phyloP scores from a whole-genome alignment of 2,888 invertebrate genomes.

The Callyntrura sp. region DNA sequence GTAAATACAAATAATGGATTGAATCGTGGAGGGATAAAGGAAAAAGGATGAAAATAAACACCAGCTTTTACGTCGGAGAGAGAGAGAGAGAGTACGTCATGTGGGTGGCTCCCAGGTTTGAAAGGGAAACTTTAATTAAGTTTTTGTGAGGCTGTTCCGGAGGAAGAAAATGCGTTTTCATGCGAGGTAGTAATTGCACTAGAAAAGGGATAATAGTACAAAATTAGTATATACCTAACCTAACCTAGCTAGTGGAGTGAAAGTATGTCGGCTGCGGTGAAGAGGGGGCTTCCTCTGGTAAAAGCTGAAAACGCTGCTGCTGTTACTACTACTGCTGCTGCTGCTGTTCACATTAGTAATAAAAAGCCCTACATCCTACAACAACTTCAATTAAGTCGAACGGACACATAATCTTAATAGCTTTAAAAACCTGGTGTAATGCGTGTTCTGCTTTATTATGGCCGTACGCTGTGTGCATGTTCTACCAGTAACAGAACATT shows the following conservation, averaged over 20 bases:
- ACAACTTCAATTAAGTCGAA: slow-evolving; percentile 73
- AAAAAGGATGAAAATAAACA: slow-evolving; percentile 38
- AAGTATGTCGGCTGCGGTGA: neutral
- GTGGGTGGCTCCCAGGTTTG: slow-evolving; percentile 41
- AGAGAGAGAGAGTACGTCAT: slow-evolving; percentile 7
- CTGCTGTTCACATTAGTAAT: slow-evolving; percentile 41
- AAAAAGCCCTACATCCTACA: slow-evolving; percentile 57
- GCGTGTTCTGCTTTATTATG: slow-evolving; percentile 46
- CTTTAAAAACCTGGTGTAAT: slow-evolving; percentile 70
- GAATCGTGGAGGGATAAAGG: neutral
- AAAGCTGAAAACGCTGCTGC: neutral
- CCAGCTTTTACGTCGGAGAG: too few relatives aligned
- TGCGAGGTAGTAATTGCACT: slow-evolving; percentile 70
- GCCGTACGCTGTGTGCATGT: neutral
- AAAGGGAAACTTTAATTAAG: slow-evolving; percentile 72
- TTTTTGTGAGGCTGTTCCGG: slow-evolving; percentile 65
- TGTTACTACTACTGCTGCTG: neutral
- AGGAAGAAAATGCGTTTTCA: slow-evolving; percentile 74
- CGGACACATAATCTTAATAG: slow-evolving; percentile 72
- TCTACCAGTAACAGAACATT: slow-evolving; percentile 4
- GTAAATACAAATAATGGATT: slow-evolving; percentile 26
- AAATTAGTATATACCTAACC: neutral
- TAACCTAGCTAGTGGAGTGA: too few relatives aligned
- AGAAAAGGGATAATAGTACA: neutral
- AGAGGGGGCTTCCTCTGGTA: neutral